A percentile compares a stretch with the other conserved stretches of the same genome.
Evolutionary conservation across 1,140 invertebrate genomes (phyloP).

Genomic region (Drosophila baimaii): DNA sequence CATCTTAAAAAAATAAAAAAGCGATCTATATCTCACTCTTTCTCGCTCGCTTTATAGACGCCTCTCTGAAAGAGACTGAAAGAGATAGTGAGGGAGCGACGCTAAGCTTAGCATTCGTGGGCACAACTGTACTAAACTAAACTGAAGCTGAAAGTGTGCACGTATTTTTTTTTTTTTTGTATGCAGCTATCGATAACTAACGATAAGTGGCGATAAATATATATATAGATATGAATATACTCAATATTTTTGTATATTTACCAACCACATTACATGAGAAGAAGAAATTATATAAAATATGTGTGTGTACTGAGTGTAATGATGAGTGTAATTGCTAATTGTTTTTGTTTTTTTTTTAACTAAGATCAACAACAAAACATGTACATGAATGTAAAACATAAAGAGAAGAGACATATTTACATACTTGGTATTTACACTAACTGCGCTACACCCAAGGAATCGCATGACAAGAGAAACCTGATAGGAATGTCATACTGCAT

Average conservation of each 20-base stretch:
- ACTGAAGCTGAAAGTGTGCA: conserved; percentile 43
- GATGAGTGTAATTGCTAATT: conserved; percentile 29
- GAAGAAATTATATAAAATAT: conserved; percentile 1
- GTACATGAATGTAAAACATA: conserved; percentile 25
- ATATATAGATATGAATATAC: conserved; percentile 11
- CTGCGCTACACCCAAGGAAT: conserved; percentile 12
- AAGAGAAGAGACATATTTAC: conserved; percentile 38
- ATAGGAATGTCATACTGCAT: conserved; percentile 29
- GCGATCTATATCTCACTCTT: conserved; percentile 4
- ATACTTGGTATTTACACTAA: conserved; percentile 49
- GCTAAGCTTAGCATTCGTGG: conserved; percentile 22
- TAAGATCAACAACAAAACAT: conserved; percentile 17
- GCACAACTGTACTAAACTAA: conserved; percentile 55
- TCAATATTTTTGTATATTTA: conserved; percentile 35
- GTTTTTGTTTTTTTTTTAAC: conserved; percentile 32
- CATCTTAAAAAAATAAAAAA: not conserved
- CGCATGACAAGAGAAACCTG: conserved; percentile 26
- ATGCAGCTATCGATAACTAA: conserved; percentile 6
- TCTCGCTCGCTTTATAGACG: not conserved
- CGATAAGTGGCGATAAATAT: conserved; percentile 12
- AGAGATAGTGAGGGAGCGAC: not conserved
- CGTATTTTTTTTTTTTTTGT: conserved; percentile 30
- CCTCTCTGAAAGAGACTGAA: conserved; percentile 4
- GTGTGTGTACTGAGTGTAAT: conserved; percentile 18
- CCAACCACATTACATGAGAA: not conserved